Evolutionary conservation across 2,888 invertebrate genomes (phyloP), one percentile per base, ranked within the genome.

Genomic region (Mythimna albipuncta): DNA sequence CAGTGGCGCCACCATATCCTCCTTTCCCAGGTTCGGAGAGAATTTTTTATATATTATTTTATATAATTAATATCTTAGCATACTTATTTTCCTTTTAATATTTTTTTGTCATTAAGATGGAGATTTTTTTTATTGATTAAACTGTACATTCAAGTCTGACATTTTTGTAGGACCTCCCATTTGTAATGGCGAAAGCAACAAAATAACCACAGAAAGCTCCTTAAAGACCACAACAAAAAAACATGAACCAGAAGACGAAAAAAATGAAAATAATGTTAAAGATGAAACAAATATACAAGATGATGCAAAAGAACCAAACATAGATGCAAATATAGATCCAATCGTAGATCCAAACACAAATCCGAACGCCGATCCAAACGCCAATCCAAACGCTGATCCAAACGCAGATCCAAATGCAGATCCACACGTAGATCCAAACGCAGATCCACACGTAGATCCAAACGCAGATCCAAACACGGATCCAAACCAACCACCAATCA

Each of bases 1-100:
- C 85, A 7, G 59, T 75, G 70, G 63, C 62, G 19, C 79, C 75
- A 11, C 84, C 86, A 47, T 85, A 79, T 77, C 87, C 88, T 75
- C 86, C 88, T 55, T 78, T 79, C 59, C 84, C 89, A 89, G 91
- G 93, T 92, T 70, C 64, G 85, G 11, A n/a, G 21, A 77, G 10
- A 64, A 26, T 2, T 13, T 26, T 0, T 44, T 65, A 57, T 41
- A 11, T 19, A 16, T 6, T 47, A 16, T 6, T 47, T 47, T 47
- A 16, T 19, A 16, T n/a, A 50, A 50, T 19, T 19, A 7, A 50
- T 50, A 50, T n/a, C 9, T 38, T 21, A 6, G 3, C n/a, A 32
- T 52, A 9, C 73, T 50, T n/a, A 21, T 41, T 38, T 19, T 0
- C 13, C 9, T 32, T 32, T 57, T 52, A 35, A 1, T 21, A 16